Percentiles rank a stretch among this genome's conserved stretches.
Conservation (phyloP, 2,888 invertebrate genomes). For the Entomobrya proxima region DNA sequence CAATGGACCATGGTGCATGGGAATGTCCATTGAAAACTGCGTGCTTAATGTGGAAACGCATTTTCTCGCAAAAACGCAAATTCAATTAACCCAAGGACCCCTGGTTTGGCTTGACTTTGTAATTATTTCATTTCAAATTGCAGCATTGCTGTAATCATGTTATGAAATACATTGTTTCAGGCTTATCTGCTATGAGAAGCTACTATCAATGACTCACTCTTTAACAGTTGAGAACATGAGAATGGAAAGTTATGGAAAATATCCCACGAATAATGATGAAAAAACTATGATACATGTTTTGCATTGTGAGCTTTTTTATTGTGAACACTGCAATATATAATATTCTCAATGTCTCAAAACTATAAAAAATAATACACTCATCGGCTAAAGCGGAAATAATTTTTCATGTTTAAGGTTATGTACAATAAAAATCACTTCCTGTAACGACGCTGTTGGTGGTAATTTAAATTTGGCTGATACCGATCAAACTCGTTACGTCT, state of each 20-base stretch:
- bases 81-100: no score
- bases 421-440: slow-evolving; percentile 18
- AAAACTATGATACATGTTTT: neutral
- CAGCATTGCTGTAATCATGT: no score
- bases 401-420: slow-evolving; percentile 11
- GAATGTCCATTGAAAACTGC: no score
- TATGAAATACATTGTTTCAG: no score
- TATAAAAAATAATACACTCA: slow-evolving; percentile 9
- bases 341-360: neutral
- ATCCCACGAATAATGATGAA: slow-evolving; percentile 5
- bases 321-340: slow-evolving; percentile 12
- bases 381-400: slow-evolving; percentile 7
- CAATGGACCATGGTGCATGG: no score
- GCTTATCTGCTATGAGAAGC: neutral
- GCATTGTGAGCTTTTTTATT: slow-evolving; percentile 9
- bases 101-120: no score
- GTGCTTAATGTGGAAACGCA: no score
- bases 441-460: neutral
- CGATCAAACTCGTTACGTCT: slow-evolving; percentile 13
- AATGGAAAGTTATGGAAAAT: neutral
- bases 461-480: slow-evolving; percentile 2
- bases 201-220: slow-evolving; percentile 21
- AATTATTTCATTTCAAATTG: no score
- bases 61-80: no score
- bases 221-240: neutral